phyloP scores from a whole-genome alignment of 2,888 invertebrate species.

The Caradrina clavipalpis region DNA sequence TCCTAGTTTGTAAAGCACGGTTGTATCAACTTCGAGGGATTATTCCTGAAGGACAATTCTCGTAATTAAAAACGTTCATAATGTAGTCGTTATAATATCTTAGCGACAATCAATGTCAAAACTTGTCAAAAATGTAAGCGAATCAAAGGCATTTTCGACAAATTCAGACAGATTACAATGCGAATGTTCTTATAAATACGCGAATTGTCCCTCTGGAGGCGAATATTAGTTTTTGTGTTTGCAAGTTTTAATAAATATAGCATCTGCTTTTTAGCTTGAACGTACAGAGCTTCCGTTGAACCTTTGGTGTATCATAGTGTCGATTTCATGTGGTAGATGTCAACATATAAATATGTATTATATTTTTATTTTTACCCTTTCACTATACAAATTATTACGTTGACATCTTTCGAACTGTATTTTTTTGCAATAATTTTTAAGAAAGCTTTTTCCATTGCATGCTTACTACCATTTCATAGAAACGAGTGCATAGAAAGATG shows the following conservation, averaged over 20 bases:
- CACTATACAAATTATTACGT: constrained; percentile 48
- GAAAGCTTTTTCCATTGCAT: constrained; percentile 74
- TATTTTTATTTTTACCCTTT: constrained; percentile 29
- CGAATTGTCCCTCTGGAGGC: background rate
- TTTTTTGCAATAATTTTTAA: constrained; percentile 83
- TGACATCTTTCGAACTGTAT: constrained; percentile 79
- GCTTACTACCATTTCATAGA: constrained; percentile 70
- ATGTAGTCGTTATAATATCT: too few relatives aligned
- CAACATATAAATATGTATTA: constrained; percentile 47
- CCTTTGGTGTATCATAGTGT: constrained; percentile 53
- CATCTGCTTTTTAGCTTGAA: constrained; percentile 35
- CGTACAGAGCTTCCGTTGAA: constrained; percentile 27
- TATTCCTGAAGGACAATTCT: background rate
- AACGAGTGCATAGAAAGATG: constrained; percentile 89
- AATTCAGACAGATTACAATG: background rate
- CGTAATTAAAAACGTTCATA: background rate
- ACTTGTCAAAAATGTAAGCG: too few relatives aligned
- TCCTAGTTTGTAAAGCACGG: constrained; percentile 5
- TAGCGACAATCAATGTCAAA: too few relatives aligned
- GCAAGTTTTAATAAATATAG: background rate
- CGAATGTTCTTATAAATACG: background rate
- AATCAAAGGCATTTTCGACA: too few relatives aligned
- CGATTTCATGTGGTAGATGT: constrained; percentile 57
- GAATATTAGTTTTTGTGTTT: constrained; percentile 1
- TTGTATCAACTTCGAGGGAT: constrained; percentile 2